These are phyloP conservation scores for Ctenosaura bakeri DNA, from an alignment of 2,797 vertebrate genomes.

Conservation along the genomic window DNA sequence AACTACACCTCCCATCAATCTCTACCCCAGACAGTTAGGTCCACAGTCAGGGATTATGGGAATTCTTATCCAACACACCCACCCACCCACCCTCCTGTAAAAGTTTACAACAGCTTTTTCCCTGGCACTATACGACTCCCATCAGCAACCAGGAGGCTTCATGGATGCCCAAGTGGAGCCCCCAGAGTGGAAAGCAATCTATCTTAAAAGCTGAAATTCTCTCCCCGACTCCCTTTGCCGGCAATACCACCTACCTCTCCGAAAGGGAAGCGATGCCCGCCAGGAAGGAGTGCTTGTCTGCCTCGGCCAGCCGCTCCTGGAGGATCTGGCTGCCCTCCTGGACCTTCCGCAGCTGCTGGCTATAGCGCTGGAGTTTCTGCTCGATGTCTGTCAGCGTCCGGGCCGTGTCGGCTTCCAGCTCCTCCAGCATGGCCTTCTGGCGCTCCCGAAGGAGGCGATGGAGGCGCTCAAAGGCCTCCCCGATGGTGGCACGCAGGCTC, in stretches of 20 bases:
- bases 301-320: slow-evolving; percentile 92
- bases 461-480: slow-evolving; percentile 92
- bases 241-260: slow-evolving; percentile 82
- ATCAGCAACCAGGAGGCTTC: neutral
- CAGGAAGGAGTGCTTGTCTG: slow-evolving; percentile 90
- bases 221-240: rapidly evolving
- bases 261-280: slow-evolving; percentile 91
- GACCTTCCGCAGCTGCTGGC: slow-evolving; percentile 95
- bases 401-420: slow-evolving; percentile 94
- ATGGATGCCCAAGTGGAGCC: too few species aligned
- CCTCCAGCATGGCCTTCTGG: slow-evolving; percentile 98
- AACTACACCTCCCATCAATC: too few species aligned
- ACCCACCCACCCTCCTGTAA: too few species aligned
- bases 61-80: too few species aligned
- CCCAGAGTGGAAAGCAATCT: too few species aligned
- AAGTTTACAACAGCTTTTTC: too few species aligned
- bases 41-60: too few species aligned
- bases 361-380: slow-evolving; percentile 97
- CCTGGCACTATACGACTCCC: neutral
- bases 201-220: rapidly evolving
- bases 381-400: slow-evolving; percentile 94
- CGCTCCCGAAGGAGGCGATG: slow-evolving; percentile 94
- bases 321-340: slow-evolving; percentile 97
- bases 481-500: slow-evolving; percentile 91
- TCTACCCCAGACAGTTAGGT: too few species aligned